Percentiles rank a stretch among this genome's conserved stretches.
Evolutionary conservation across 2,797 vertebrate genomes (phyloP).

Genomic region (Sebastes dallii): DNA sequence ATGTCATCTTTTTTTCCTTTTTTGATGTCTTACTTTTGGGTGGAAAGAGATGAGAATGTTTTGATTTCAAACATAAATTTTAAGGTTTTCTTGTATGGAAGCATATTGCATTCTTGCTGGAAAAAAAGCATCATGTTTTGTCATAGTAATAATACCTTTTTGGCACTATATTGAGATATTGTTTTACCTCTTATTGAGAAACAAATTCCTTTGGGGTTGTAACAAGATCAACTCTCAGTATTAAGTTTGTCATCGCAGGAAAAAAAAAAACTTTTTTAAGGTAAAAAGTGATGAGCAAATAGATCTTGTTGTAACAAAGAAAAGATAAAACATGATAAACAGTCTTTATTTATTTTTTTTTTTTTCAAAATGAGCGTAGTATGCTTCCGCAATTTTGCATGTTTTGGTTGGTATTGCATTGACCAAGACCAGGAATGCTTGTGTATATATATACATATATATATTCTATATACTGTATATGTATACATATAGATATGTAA

Average conservation of each 20-base stretch:
- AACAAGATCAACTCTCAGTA: slow-evolving; percentile 41
- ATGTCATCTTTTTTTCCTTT: slow-evolving; percentile 69
- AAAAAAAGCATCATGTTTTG: slow-evolving; percentile 27
- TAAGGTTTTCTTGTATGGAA: slow-evolving; percentile 63
- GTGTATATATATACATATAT: slow-evolving; percentile 40
- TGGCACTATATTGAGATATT: background rate
- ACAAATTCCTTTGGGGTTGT: slow-evolving; percentile 22
- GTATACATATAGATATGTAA: slow-evolving; percentile 58
- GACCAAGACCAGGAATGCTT: slow-evolving; percentile 77
- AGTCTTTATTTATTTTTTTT: background rate
- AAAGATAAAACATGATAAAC: slow-evolving; percentile 30
- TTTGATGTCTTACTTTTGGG: slow-evolving; percentile 54
- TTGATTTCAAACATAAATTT: slow-evolving; percentile 64
- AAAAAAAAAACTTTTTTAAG: background rate
- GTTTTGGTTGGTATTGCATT: slow-evolving; percentile 79
- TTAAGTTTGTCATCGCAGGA: background rate
- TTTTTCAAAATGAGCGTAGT: slow-evolving; percentile 57
- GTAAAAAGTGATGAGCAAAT: slow-evolving; percentile 5
- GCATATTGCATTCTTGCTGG: slow-evolving; percentile 70
- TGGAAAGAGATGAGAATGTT: slow-evolving; percentile 59
- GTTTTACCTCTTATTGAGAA: slow-evolving; percentile 9
- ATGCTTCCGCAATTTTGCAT: slow-evolving; percentile 82
- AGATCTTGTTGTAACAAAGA: slow-evolving; percentile 37
- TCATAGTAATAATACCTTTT: background rate
- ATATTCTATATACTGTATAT: slow-evolving; percentile 46